These are phyloP conservation scores for Ophion ellenae DNA, from an alignment of 2,888 invertebrate species.

Conservation along the genomic window DNA sequence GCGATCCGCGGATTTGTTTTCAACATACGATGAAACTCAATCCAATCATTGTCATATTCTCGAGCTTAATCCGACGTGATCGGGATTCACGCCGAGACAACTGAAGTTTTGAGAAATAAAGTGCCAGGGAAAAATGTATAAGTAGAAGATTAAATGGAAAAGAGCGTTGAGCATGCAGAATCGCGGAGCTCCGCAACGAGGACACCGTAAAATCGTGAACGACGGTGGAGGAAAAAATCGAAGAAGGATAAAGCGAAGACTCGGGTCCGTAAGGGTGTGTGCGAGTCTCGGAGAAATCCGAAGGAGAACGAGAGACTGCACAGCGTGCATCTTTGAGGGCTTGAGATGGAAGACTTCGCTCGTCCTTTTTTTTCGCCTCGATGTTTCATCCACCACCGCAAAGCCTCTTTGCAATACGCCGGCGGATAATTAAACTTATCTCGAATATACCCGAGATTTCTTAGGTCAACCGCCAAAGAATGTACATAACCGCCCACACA, in stretches of 20 bases:
- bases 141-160: neutral
- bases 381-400: conserved; percentile 47
- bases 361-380: neutral
- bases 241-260: conserved; percentile 32
- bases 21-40: neutral
- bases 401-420: conserved; percentile 63
- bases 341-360: conserved; percentile 43
- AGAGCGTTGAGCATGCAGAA: conserved; percentile 1
- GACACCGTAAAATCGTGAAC: conserved; percentile 8
- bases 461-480: conserved; percentile 63
- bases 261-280: conserved; percentile 30
- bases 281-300: conserved; percentile 38
- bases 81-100: neutral
- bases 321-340: conserved; percentile 33
- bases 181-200: conserved; percentile 8
- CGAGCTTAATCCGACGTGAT: neutral
- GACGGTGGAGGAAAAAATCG: conserved; percentile 7
- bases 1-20: neutral
- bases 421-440: conserved; percentile 70
- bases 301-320: conserved; percentile 51
- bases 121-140: neutral
- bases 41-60: neutral
- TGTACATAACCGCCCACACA: neutral
- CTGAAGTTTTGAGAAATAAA: neutral
- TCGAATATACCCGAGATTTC: conserved; percentile 65